Evolutionary conservation across 2,888 invertebrate genomes (phyloP).

Genomic region (Helleia helle): DNA sequence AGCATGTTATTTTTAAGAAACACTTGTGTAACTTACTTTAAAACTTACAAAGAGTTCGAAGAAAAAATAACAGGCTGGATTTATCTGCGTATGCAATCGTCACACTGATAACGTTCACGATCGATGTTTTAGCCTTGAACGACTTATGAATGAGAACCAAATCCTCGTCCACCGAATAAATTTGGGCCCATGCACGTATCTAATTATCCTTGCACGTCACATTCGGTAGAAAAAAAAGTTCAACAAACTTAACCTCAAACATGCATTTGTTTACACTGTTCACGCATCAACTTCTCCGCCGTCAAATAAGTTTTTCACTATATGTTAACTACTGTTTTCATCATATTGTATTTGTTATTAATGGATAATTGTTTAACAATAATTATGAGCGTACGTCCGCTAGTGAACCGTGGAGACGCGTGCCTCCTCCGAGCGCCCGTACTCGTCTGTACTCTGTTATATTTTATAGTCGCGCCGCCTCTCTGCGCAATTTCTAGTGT

Average conservation of each 20-base stretch:
- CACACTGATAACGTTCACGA: not conserved
- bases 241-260: not conserved
- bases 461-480: constrained; percentile 35
- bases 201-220: not conserved
- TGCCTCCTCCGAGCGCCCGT: not conserved
- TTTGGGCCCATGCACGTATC: not conserved
- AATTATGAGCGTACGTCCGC: not conserved
- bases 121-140: not conserved
- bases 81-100: not conserved
- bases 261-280: no score
- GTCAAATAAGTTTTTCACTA: no score
- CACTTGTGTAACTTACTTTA: no score
- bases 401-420: not conserved
- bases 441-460: constrained; percentile 20
- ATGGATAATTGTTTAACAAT: no score
- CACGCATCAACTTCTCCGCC: no score
- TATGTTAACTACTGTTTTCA: no score
- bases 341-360: no score
- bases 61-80: not conserved
- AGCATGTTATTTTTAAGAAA: no score
- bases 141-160: not conserved
- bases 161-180: not conserved
- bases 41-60: no score
- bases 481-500: constrained; percentile 46
- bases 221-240: no score